Evolutionary conservation across 2,797 vertebrate genomes (phyloP).

Genomic region (Mastacembelus armatus): DNA sequence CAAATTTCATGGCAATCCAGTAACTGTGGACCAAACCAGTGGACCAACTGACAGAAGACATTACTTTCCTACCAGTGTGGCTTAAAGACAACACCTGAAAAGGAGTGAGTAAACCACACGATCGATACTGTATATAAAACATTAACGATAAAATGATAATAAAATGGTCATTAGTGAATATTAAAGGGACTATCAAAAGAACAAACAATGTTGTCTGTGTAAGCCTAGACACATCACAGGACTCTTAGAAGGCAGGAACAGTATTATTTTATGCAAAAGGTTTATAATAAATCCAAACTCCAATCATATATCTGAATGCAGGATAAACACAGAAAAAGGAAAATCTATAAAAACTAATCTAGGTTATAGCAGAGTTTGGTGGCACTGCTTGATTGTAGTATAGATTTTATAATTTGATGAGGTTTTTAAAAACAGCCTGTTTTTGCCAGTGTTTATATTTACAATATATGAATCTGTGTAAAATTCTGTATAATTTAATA

Average conservation of each 20-base stretch:
- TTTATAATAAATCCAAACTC: not conserved
- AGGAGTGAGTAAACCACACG: not conserved
- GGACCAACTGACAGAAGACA: too few relatives aligned
- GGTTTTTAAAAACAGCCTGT: too few relatives aligned
- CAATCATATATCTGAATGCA: not conserved
- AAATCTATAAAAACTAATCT: too few relatives aligned
- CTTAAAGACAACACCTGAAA: too few relatives aligned
- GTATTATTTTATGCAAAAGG: not conserved
- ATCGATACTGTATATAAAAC: too few relatives aligned
- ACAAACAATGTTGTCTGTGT: not conserved
- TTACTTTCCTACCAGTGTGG: too few relatives aligned
- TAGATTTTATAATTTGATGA: too few relatives aligned
- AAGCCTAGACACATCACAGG: not conserved
- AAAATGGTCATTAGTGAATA: not conserved
- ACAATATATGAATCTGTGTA: not conserved
- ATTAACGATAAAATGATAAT: too few relatives aligned
- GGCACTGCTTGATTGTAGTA: too few relatives aligned
- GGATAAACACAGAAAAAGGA: not conserved
- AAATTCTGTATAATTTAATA: not conserved
- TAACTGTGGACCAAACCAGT: too few relatives aligned
- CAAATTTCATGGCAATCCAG: not conserved
- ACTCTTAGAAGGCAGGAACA: not conserved
- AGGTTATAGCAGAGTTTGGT: too few relatives aligned
- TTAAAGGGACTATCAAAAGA: not conserved
- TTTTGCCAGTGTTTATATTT: too few relatives aligned